Percentiles rank a stretch among this genome's conserved stretches.
Evolutionary conservation across 2,797 vertebrate species (phyloP).

Genomic region (Phoxinus dragarum): DNA sequence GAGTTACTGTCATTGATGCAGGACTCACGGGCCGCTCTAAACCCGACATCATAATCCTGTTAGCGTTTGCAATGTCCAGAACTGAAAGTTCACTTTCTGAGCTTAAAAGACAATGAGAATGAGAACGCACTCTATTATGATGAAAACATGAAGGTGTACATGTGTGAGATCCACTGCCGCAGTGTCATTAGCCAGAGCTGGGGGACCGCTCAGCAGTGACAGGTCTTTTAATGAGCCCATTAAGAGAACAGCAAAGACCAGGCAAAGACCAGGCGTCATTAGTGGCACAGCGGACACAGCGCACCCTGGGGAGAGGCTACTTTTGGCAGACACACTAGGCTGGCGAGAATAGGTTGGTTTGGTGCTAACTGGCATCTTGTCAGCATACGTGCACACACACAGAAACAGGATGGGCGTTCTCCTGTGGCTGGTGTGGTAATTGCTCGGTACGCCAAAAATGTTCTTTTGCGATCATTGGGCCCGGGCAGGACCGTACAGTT

Average conservation of each 20-base stretch:
- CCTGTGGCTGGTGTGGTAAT: slow-evolving; percentile 12
- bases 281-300: slow-evolving; percentile 38
- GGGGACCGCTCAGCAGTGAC: slow-evolving; percentile 41
- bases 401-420: slow-evolving; percentile 33
- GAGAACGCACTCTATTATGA: background rate
- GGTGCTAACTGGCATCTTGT: background rate
- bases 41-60: background rate
- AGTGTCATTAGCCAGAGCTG: slow-evolving; percentile 41
- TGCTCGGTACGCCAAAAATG: background rate
- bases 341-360: slow-evolving; percentile 4
- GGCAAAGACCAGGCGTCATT: slow-evolving; percentile 47
- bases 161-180: slow-evolving; percentile 9
- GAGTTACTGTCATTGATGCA: slow-evolving; percentile 1
- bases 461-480: slow-evolving; percentile 8
- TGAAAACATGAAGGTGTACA: slow-evolving; percentile 28
- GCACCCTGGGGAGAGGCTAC: slow-evolving; percentile 30
- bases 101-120: slow-evolving; percentile 20
- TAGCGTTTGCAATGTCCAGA: background rate
- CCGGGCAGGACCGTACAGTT: background rate
- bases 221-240: slow-evolving; percentile 55
- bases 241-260: slow-evolving; percentile 44
- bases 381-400: background rate
- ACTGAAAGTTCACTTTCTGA: slow-evolving; percentile 9
- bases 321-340: background rate
- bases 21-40: background rate